Evolutionary conservation across 2,797 vertebrate species (phyloP).

Genomic region (Micropoecilia bifurca): DNA sequence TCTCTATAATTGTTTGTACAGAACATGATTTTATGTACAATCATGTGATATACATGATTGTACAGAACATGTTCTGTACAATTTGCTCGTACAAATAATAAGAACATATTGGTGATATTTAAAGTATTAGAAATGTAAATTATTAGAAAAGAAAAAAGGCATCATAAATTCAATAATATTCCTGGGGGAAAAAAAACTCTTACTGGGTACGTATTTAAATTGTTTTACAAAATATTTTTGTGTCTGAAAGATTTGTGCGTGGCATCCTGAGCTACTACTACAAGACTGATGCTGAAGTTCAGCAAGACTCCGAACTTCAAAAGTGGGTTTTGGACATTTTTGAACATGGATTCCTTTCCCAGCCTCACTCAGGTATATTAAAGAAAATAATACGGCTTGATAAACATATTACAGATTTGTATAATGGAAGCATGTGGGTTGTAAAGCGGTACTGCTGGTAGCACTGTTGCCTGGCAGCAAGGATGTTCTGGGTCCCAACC

Average conservation of each 20-base stretch:
- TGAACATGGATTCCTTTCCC: conserved; percentile 58
- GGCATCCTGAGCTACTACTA: conserved; percentile 58
- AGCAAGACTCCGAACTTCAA: conserved; percentile 63
- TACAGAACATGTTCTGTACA: too few relatives aligned
- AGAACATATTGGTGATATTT: not conserved
- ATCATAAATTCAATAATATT: not conserved
- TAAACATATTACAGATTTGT: not conserved
- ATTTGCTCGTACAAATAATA: not conserved
- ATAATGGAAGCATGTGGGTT: not conserved
- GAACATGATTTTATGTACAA: not conserved
- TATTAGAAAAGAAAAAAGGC: not conserved
- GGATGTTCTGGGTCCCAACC: not conserved
- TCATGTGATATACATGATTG: too few relatives aligned
- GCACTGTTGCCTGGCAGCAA: not conserved
- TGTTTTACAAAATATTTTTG: not conserved
- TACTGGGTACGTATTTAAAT: not conserved
- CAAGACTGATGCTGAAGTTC: conserved; percentile 45
- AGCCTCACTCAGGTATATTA: conserved; percentile 31
- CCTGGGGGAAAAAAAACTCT: not conserved
- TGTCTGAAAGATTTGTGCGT: conserved; percentile 56
- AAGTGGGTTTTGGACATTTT: conserved; percentile 62
- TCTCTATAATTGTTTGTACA: not conserved
- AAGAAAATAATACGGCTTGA: not conserved
- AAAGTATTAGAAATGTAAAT: not conserved
- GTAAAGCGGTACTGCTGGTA: not conserved